Base-by-base conservation (phyloP, 1,140 invertebrate species). In the Drosophila neocordata region DNA sequence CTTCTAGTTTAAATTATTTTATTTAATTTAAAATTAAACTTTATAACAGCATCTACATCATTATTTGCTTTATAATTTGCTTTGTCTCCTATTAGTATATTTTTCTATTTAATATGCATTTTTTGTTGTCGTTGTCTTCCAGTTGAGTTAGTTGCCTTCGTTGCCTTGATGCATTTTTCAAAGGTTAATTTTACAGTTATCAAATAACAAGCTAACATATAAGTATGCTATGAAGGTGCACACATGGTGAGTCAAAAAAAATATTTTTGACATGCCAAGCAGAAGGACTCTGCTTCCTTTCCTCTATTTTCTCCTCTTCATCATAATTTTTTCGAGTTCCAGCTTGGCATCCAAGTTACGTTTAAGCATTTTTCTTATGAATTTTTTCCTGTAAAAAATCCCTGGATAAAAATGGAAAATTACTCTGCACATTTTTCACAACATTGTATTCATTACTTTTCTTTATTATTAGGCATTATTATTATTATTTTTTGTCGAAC, bases 151-250 rank as follows among this genome's bases (percentile, higher is more conserved):
- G 38, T 57, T 58, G 41, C 38, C 13, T 73, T 51, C 69, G 61
- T 72, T 87, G 51, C 57, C 57, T 71, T 67, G 63, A 60, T 60
- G 65, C 35, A 75, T 75, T 76, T 76, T 75, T 51, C 65, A 88
- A 87, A 76, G 82, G 83, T 87, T 87, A 88, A 87, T 87, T 87
- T 82, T 79, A 41, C 75, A 78, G 73, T 66, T 81, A 78, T 75
- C 73, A 87, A 81, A 82, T 85, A 65, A 87, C 75, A 69, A 51
- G 41, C 65, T 68, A 59, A 59, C 63, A 48, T 48, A n/a, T n/a
- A n/a, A n/a, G 41, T 18, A 20, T 48, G 15, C 41, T 18, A 48
- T 48, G 41, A 11, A 48, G 41, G 18, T 48, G 20, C 41, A n/a
- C 41, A 73, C 70, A 66, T 73, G 70, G 70, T 67, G 55, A 71